phyloP scores from a whole-genome alignment of 2,888 invertebrate genomes.

The Drosophila infuscata region DNA sequence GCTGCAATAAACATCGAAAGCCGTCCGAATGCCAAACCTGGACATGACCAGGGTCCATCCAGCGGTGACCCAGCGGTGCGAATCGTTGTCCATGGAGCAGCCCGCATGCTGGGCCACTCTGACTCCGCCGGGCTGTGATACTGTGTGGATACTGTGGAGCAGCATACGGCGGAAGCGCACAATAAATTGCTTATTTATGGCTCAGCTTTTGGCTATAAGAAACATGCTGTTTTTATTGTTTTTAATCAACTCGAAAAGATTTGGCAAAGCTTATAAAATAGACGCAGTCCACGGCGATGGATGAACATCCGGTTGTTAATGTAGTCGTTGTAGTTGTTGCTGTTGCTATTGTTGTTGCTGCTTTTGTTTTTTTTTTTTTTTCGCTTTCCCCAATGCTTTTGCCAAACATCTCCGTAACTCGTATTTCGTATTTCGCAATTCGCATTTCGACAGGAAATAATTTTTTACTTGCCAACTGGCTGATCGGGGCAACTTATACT shows the following conservation, averaged over 20 bases:
- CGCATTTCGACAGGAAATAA: slow-evolving; percentile 68
- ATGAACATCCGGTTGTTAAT: slow-evolving; percentile 64
- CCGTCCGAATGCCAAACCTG: slow-evolving; percentile 74
- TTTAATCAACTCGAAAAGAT: slow-evolving; percentile 83
- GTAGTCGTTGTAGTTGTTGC: slow-evolving; percentile 21
- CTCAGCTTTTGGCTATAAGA: slow-evolving; percentile 80
- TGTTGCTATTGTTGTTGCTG: slow-evolving; percentile 29
- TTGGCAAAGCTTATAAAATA: slow-evolving; percentile 78
- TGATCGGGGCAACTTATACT: slow-evolving; percentile 14
- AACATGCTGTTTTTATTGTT: slow-evolving; percentile 82
- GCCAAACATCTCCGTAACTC: slow-evolving; percentile 21
- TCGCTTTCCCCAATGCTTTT: slow-evolving; percentile 27
- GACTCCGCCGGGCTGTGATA: slow-evolving; percentile 16
- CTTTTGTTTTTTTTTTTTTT: slow-evolving; percentile 1
- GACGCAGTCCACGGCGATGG: slow-evolving; percentile 66
- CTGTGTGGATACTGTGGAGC: slow-evolving; percentile 55
- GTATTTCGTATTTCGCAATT: slow-evolving; percentile 5
- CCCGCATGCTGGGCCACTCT: slow-evolving; percentile 57
- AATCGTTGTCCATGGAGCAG: slow-evolving; percentile 40
- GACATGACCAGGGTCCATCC: slow-evolving; percentile 36
- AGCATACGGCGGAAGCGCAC: slow-evolving; percentile 78
- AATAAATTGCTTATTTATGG: slow-evolving; percentile 84
- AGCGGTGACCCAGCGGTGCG: slow-evolving; percentile 42
- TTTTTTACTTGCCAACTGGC: slow-evolving; percentile 51
- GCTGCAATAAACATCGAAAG: slow-evolving; percentile 79